phyloP scores from a whole-genome alignment of 2,888 invertebrate genomes.

The Pomacea canaliculata region DNA sequence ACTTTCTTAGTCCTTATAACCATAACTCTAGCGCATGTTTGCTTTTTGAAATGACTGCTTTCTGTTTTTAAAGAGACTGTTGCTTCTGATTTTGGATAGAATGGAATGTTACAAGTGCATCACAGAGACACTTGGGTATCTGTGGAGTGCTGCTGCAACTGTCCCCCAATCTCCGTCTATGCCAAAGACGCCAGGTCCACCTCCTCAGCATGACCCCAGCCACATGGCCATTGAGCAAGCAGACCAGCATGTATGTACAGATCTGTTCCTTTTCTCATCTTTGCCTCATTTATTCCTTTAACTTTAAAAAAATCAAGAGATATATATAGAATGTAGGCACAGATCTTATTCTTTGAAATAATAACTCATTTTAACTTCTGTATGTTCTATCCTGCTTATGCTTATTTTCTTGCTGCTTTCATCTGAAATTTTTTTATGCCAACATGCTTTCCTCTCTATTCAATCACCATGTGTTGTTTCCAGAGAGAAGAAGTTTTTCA shows the following conservation, averaged over 20 bases:
- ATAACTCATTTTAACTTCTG: not conserved
- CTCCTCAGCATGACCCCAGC: slow-evolving; percentile 65
- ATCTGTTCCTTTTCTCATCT: not conserved
- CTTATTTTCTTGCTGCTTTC: not conserved
- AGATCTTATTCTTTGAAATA: too few species aligned
- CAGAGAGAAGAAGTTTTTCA: slow-evolving; percentile 74
- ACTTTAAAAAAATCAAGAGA: too few species aligned
- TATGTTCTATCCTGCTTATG: not conserved
- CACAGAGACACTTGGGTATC: slow-evolving; percentile 75
- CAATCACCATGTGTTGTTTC: slow-evolving; percentile 30
- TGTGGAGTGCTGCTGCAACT: slow-evolving; percentile 64
- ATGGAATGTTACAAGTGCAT: slow-evolving; percentile 92
- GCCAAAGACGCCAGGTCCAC: slow-evolving; percentile 70
- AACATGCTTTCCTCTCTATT: not conserved
- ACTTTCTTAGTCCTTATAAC: too few species aligned
- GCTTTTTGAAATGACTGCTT: too few species aligned
- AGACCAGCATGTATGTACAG: slow-evolving; percentile 59
- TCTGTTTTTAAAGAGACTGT: too few species aligned
- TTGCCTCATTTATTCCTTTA: not conserved
- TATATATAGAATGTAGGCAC: too few species aligned
- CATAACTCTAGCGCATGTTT: too few species aligned
- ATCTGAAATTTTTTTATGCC: not conserved
- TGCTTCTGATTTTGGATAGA: slow-evolving; percentile 70
- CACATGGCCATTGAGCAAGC: slow-evolving; percentile 63
- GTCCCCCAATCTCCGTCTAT: slow-evolving; percentile 69